Conservation (phyloP, 2,888 invertebrate genomes). For the Mythimna albipuncta region DNA sequence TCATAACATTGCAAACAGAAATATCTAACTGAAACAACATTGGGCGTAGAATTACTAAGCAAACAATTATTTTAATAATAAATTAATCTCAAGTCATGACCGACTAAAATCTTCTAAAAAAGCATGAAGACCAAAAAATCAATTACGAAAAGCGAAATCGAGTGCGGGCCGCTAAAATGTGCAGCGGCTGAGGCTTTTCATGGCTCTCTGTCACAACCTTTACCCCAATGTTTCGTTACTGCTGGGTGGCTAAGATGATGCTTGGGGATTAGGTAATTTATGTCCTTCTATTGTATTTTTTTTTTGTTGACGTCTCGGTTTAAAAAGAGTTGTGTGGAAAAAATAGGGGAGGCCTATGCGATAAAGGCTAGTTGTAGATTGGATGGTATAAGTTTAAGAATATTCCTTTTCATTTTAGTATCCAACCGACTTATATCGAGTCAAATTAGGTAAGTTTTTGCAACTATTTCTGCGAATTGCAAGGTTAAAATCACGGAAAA, state of each 20-base stretch:
- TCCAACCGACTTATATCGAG: no score
- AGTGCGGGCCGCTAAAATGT: constrained; percentile 54
- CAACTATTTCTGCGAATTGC: no score
- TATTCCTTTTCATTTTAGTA: no score
- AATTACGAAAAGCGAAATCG: constrained; percentile 60
- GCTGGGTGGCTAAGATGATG: constrained; percentile 64
- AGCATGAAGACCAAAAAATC: constrained; percentile 55
- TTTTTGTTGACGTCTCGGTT: not conserved
- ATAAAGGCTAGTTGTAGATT: no score
- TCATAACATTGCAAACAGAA: no score
- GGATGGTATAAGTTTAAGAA: no score
- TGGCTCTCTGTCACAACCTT: constrained; percentile 67
- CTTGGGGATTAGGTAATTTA: constrained; percentile 27
- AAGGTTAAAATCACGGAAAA: no score
- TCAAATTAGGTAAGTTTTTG: no score
- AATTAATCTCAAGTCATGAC: constrained; percentile 39
- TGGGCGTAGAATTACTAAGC: constrained; percentile 3
- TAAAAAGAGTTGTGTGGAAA: no score
- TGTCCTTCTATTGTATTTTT: not conserved
- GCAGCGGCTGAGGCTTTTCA: constrained; percentile 54
- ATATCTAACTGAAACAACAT: not conserved
- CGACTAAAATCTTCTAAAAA: constrained; percentile 46
- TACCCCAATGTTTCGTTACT: constrained; percentile 64
- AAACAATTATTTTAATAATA: not conserved
- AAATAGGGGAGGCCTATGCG: no score